phyloP scores from a whole-genome alignment of 2,888 invertebrate genomes.

The Drosophila meridionalis region DNA sequence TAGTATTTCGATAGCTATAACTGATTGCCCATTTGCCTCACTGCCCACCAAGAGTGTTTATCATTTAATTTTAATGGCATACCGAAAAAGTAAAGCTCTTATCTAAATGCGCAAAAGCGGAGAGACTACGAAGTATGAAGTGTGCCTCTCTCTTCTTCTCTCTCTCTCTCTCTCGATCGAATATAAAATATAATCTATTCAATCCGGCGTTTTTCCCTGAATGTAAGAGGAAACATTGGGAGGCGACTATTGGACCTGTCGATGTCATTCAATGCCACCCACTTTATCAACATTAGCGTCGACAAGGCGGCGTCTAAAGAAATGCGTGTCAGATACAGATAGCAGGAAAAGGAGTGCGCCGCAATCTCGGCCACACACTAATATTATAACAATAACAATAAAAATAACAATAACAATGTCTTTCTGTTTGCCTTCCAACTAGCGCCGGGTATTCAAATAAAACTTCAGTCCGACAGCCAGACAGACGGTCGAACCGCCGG shows the following conservation, averaged over 20 bases:
- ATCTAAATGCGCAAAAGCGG: constrained; percentile 71
- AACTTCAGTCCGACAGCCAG: constrained; percentile 12
- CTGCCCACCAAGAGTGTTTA: constrained; percentile 26
- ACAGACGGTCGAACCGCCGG: background rate
- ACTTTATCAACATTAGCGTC: constrained; percentile 59
- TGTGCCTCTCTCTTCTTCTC: background rate
- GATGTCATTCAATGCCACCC: constrained; percentile 62
- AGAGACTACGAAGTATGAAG: constrained; percentile 15
- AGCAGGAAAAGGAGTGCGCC: constrained; percentile 35
- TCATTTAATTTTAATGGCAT: constrained; percentile 56
- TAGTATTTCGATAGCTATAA: constrained; percentile 5
- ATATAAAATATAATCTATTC: background rate
- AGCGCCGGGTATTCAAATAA: constrained; percentile 54
- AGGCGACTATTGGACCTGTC: constrained; percentile 17
- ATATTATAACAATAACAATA: constrained; percentile 50
- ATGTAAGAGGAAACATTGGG: constrained; percentile 35
- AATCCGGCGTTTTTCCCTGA: background rate
- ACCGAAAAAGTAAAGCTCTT: constrained; percentile 51
- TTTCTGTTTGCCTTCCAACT: constrained; percentile 50
- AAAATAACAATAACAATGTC: constrained; percentile 44
- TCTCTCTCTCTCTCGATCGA: background rate
- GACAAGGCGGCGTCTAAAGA: constrained; percentile 28
- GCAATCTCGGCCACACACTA: constrained; percentile 43
- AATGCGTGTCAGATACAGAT: constrained; percentile 57
- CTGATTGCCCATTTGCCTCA: background rate